phyloP scores from a whole-genome alignment of 2,113 vertebrate genomes.

The Marmota monax region DNA sequence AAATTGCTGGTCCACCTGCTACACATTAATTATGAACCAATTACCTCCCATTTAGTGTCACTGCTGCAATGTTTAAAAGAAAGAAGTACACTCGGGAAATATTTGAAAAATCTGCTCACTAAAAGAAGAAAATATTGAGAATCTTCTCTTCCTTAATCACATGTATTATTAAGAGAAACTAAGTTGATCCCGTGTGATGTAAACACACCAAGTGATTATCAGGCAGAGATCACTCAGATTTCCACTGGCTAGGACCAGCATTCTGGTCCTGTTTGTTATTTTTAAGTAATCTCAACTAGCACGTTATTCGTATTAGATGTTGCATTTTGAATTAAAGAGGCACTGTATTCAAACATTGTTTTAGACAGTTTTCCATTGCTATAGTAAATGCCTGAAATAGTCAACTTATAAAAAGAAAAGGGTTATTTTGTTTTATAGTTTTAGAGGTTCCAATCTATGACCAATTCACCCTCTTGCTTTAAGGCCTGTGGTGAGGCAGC shows the following conservation, averaged over 20 bases:
- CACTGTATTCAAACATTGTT: not conserved
- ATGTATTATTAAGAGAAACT: slow-evolving; percentile 58
- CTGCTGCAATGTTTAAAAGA: slow-evolving; percentile 33
- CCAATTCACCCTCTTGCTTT: not conserved
- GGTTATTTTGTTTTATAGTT: not conserved
- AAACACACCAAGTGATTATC: slow-evolving; percentile 41
- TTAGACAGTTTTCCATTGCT: not conserved
- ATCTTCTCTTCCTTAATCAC: slow-evolving; percentile 44
- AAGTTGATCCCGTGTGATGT: slow-evolving; percentile 26
- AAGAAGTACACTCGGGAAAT: slow-evolving; percentile 52
- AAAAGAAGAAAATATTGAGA: slow-evolving; percentile 47
- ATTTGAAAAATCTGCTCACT: not conserved
- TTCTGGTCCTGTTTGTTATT: not conserved
- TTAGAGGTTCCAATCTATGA: not conserved
- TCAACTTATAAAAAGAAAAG: not conserved
- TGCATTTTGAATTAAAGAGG: slow-evolving; percentile 16
- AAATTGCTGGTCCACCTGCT: slow-evolving; percentile 81
- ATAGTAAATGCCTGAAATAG: not conserved
- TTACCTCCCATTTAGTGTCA: slow-evolving; percentile 73
- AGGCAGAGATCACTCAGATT: slow-evolving; percentile 42
- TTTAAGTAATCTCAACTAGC: not conserved
- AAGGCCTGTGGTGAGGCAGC: not conserved
- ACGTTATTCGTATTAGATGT: not conserved
- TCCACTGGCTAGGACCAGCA: not conserved
- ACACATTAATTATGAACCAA: slow-evolving; percentile 58